These are phyloP conservation scores for Bubalus kerabau DNA, from an alignment of 2,113 vertebrate genomes.

Conservation along the genomic window DNA sequence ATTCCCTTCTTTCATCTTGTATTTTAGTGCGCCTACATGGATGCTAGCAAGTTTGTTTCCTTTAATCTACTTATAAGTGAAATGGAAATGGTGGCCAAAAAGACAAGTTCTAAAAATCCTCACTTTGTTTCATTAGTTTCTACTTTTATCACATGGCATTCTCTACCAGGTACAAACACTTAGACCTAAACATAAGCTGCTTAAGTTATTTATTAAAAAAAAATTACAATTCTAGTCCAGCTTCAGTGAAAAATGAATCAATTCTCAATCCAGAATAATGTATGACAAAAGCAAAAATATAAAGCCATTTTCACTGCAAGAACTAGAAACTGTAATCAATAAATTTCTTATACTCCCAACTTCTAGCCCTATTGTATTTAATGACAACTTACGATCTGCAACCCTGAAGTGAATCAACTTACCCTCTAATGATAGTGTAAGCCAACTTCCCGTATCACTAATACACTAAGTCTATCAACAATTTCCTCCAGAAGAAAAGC, in stretches of 20 bases:
- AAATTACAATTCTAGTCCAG: background rate
- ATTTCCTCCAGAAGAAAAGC: background rate
- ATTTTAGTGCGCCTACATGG: background rate
- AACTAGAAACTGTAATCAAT: background rate
- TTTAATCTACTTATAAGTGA: background rate
- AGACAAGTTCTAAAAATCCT: background rate
- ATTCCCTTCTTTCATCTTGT: background rate
- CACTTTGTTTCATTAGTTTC: background rate
- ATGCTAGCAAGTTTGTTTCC: background rate
- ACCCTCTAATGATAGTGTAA: background rate
- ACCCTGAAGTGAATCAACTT: constrained; percentile 14
- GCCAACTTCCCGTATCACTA: background rate
- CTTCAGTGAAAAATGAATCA: background rate
- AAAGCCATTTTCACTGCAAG: background rate
- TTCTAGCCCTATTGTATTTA: background rate
- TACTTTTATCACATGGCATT: background rate
- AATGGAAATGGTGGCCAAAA: background rate
- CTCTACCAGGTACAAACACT: background rate
- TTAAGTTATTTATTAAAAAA: background rate
- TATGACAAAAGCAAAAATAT: background rate
- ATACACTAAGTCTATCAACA: background rate
- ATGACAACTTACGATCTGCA: background rate
- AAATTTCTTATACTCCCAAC: background rate
- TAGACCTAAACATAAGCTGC: background rate
- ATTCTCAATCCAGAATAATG: constrained; percentile 28